Base-by-base conservation (phyloP, 2,888 invertebrate genomes). In the Spisula subtruncata region DNA sequence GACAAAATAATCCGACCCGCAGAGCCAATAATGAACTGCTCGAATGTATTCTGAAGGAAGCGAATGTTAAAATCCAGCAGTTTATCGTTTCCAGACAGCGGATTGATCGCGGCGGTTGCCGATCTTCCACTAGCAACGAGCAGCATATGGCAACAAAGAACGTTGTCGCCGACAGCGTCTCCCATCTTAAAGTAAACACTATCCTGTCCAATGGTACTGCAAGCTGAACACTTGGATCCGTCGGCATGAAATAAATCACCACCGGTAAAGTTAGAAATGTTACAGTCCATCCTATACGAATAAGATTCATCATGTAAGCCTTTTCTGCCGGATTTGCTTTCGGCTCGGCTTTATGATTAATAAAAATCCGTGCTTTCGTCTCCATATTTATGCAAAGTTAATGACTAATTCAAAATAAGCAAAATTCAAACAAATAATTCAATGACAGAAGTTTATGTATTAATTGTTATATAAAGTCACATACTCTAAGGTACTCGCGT, bases 111-210 rank as follows among this genome's bases (percentile, higher is more conserved):
- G 8, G 35, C 1, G 0, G 60, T 35, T 35, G 29, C 18, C 29
- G n/a, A 29, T 18, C 81, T 48, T 20, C 48, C 51, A 29, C 25
- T 10, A 16, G 51, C 51, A 16, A 81, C 51, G 16, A 5, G 29
- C 2, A 51, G 6, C 16, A 81, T n/a, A n/a, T 51, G 14, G 51
- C 51, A 10, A 29, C 48, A 29, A 81, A 54, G n/a, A 29, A 54
- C 4, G 54, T 54, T 16, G 48, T 5, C 25, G 51, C 32, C 51
- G 81, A 54, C 0, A 81, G 32, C 29, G 29, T 29, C 18, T 81
- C 51, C 81, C 81, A 81, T 51, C 81, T 48, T n/a, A 81, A 29
- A 29, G 81, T 81, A 29, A 81, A 81, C 32, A 54, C 51, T 29
- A 81, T 29, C 16, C 81, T 48, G 16, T 81, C 51, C 6, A 48